Evolutionary conservation across 2,113 vertebrate genomes (phyloP), one percentile per base, ranked within the genome.

Genomic region (Cinclus cinclus): DNA sequence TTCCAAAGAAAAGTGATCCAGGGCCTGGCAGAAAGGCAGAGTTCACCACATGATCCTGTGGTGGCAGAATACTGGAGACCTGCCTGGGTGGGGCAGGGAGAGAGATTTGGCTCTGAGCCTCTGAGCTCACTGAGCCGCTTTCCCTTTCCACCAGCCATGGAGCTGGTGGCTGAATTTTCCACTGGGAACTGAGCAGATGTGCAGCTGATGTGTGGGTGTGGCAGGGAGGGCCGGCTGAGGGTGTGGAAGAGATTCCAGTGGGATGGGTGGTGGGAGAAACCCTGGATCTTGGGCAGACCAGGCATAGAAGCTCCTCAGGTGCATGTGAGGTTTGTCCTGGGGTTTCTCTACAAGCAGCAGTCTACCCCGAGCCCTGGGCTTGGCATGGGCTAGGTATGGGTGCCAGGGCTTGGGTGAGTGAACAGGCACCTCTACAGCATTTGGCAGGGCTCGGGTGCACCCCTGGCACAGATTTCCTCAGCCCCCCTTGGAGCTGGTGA

Each of bases 281-380:
- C 47, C 47, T 33, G 31, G 15, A 30, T 70, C 12, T 19, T 4
- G 46, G 74, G 46, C 27, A 58, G 42, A 27, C 0, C 1, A 33
- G 53, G 31, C 15, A 0, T 11, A 25, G 21, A 10, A 35, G 59
- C 44, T 55, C 27, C 27, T 69, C 46, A 27, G 62, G 7, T 27
- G 46, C 63, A 6, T 1, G 0, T 8, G 24, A 1, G n/a, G 9
- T 47, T 65, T 68, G 62, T 31, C 1, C 2, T 0, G 3, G 22
- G 27, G 7, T 47, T 76, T 52, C 25, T 73, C 24, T 14, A 5
- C 50, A 2, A 28, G 33, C 64, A 65, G 84, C 28, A 33, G 20
- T 53, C 24, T 64, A 19, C 18, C 1, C 1, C 9, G 17, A 74
- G 7, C 55, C 55, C 50, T 7, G 75, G 56, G 42, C 60, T 50